These are phyloP conservation scores for Dorcus parallelipipedus DNA, from an alignment of 2,888 invertebrate species.

Conservation along the genomic window DNA sequence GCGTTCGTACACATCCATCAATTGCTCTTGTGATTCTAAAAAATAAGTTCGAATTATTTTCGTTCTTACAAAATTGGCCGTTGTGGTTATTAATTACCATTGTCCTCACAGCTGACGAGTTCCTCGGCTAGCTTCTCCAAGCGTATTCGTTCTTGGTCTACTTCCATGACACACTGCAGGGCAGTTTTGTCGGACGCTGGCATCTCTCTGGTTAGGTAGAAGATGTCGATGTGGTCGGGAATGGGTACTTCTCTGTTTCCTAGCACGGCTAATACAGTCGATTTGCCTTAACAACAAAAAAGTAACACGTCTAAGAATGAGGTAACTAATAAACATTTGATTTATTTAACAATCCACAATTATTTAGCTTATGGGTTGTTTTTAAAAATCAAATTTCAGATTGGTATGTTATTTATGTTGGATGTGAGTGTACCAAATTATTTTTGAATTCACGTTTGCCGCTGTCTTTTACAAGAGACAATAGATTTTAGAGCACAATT, in stretches of 20 bases:
- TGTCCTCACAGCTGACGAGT: slow-evolving; percentile 80
- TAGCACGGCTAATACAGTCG: slow-evolving; percentile 85
- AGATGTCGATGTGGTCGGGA: slow-evolving; percentile 96
- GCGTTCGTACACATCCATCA: slow-evolving; percentile 97
- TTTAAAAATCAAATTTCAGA: no score
- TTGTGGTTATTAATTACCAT: slow-evolving; percentile 56
- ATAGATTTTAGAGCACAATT: no score
- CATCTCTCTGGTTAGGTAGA: slow-evolving; percentile 95
- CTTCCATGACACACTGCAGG: slow-evolving; percentile 95
- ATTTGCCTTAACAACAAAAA: slow-evolving; percentile 66
- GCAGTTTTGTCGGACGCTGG: slow-evolving; percentile 97
- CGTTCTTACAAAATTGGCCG: background rate
- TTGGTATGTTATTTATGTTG: no score
- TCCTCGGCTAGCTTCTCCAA: slow-evolving; percentile 91
- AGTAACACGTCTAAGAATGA: background rate
- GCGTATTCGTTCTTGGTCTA: slow-evolving; percentile 88
- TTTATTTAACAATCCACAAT: no score
- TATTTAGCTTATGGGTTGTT: no score
- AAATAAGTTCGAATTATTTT: slow-evolving; percentile 7
- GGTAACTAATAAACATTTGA: no score
- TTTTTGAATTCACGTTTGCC: no score
- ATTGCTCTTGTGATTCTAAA: slow-evolving; percentile 84
- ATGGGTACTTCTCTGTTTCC: slow-evolving; percentile 94
- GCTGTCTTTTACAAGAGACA: no score
- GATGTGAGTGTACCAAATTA: no score